Percentiles rank a stretch among this genome's conserved stretches.
These are phyloP conservation scores for Pao palembangensis DNA, from an alignment of 2,113 vertebrate genomes.

Conservation along the genomic window DNA sequence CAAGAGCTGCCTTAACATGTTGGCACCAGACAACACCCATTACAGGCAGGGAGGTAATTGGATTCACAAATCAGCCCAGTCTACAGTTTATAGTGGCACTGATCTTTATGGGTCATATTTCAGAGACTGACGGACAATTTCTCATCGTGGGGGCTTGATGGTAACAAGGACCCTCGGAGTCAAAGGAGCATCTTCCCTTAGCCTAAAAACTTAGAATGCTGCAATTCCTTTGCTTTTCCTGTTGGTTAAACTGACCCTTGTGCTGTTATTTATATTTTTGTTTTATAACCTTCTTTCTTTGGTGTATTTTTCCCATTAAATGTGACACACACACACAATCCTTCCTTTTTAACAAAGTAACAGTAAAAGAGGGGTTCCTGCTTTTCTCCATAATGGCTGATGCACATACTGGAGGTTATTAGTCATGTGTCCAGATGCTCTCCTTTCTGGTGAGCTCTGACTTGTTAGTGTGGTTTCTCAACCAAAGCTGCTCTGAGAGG, in stretches of 20 bases:
- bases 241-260: slow-evolving; percentile 6
- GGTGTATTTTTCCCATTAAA: background rate
- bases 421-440: slow-evolving; percentile 43
- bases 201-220: background rate
- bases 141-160: slow-evolving; percentile 48
- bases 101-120: slow-evolving; percentile 73
- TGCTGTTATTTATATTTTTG: no score
- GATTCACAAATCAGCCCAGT: slow-evolving; percentile 78
- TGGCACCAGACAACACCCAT: slow-evolving; percentile 71
- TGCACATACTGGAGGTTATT: slow-evolving; percentile 25
- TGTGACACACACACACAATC: background rate
- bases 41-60: slow-evolving; percentile 74
- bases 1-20: slow-evolving; percentile 72
- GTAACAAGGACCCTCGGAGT: slow-evolving; percentile 34
- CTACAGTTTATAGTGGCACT: slow-evolving; percentile 69
- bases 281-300: slow-evolving; percentile 2
- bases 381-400: slow-evolving; percentile 24
- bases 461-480: slow-evolving; percentile 64
- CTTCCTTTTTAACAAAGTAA: slow-evolving; percentile 15
- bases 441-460: slow-evolving; percentile 49
- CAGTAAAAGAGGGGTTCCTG: slow-evolving; percentile 4
- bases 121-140: slow-evolving; percentile 58
- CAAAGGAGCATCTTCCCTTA: slow-evolving; percentile 16
- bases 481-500: slow-evolving; percentile 53
- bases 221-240: background rate